A percentile compares a stretch with the other conserved stretches of the same genome.
Conservation (phyloP, 2,888 invertebrate genomes). For the Leucoptera coffeella region DNA sequence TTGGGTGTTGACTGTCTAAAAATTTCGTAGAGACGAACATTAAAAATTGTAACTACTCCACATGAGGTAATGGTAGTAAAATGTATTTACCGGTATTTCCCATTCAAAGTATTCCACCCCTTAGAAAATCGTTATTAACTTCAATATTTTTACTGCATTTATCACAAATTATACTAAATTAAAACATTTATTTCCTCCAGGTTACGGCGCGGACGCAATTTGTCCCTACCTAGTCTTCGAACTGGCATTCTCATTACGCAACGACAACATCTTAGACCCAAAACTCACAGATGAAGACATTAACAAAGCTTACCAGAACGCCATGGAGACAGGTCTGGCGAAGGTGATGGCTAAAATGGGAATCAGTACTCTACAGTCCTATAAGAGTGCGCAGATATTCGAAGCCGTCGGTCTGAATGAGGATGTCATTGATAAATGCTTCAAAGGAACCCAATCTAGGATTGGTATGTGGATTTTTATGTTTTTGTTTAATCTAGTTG, state of each 20-base stretch:
- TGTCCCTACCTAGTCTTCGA: slow-evolving; percentile 97
- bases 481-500: too few species aligned
- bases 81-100: too few species aligned
- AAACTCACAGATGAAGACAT: slow-evolving; percentile 73
- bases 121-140: too few species aligned
- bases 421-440: slow-evolving; percentile 92
- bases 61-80: too few species aligned
- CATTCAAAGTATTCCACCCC: too few species aligned
- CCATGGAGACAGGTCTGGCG: slow-evolving; percentile 75
- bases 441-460: slow-evolving; percentile 67
- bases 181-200: too few species aligned
- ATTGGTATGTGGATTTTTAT: slow-evolving; percentile 35
- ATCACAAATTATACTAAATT: too few species aligned
- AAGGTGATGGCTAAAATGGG: slow-evolving; percentile 98
- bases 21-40: too few species aligned
- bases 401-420: slow-evolving; percentile 93
- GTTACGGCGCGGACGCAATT: slow-evolving; percentile 95
- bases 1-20: too few species aligned
- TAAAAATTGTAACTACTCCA: too few species aligned
- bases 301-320: slow-evolving; percentile 81
- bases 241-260: slow-evolving; percentile 78
- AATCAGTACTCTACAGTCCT: slow-evolving; percentile 95
- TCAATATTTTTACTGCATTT: too few species aligned
- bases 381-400: slow-evolving; percentile 98
- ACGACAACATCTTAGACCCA: slow-evolving; percentile 78